Percentiles rank a stretch among this genome's conserved stretches.
Conservation (phyloP, 2,888 invertebrate species). For the Amphipoea oculea region DNA sequence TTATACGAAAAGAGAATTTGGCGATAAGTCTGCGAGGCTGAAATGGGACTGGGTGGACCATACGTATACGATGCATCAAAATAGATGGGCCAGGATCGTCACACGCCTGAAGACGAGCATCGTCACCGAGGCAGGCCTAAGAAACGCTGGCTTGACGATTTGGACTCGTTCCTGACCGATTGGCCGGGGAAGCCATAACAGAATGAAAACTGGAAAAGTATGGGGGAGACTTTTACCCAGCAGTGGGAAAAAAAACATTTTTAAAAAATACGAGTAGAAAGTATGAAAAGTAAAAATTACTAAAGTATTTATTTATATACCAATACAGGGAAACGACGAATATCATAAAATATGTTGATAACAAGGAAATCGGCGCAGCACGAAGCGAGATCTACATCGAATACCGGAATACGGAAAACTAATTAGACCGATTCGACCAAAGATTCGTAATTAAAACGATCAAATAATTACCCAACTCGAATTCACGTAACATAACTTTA, state of each 20-base stretch:
- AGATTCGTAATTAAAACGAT: slow-evolving; percentile 57
- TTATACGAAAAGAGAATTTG: not conserved
- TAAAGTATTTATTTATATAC: not conserved
- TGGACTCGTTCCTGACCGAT: not conserved
- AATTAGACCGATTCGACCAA: slow-evolving; percentile 52
- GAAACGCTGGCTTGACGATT: not conserved
- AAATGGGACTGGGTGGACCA: not conserved
- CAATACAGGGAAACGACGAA: slow-evolving; percentile 4
- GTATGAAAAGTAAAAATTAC: not conserved
- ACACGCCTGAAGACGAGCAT: not conserved
- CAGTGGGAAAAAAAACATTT: no score
- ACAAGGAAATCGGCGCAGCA: slow-evolving; percentile 48
- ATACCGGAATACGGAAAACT: slow-evolving; percentile 59
- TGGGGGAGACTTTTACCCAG: not conserved
- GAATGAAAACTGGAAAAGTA: not conserved
- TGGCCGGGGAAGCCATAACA: not conserved
- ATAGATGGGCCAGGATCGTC: not conserved
- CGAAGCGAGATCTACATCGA: slow-evolving; percentile 44
- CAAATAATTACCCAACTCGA: slow-evolving; percentile 50
- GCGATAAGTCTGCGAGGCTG: not conserved
- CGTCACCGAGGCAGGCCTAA: not conserved
- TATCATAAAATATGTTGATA: slow-evolving; percentile 43
- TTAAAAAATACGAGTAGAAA: not conserved
- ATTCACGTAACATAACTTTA: slow-evolving; percentile 53
- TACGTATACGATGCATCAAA: not conserved